Conservation (phyloP, 2,888 invertebrate species). For the Sphecodes monilicornis region DNA sequence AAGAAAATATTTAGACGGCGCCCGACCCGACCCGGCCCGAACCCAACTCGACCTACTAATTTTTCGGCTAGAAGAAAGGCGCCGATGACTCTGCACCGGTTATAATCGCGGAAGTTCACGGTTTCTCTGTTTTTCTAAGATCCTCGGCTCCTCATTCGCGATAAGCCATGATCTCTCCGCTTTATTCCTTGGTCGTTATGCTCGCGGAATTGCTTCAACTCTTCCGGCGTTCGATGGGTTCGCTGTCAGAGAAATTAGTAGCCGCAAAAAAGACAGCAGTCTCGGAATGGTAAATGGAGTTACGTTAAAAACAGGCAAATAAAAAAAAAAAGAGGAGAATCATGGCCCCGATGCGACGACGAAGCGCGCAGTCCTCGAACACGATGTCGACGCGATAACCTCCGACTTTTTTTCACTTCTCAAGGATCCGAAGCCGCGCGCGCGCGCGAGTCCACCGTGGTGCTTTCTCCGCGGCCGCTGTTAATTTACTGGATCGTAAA, state of each 20-base stretch:
- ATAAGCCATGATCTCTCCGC: constrained; percentile 43
- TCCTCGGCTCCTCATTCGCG: constrained; percentile 15
- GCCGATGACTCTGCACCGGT: constrained; percentile 46
- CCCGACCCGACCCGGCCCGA: not conserved
- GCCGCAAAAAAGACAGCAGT: not conserved
- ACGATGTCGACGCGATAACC: constrained; percentile 56
- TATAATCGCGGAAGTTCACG: constrained; percentile 14
- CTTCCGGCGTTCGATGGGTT: not conserved
- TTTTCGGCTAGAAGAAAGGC: constrained; percentile 45
- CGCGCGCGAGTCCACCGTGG: not conserved
- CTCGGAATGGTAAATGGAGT: not conserved
- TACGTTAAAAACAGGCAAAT: not conserved
- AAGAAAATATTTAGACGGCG: constrained; percentile 76
- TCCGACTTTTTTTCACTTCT: constrained; percentile 36
- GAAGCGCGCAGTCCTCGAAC: constrained; percentile 29
- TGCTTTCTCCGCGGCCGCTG: constrained; percentile 39
- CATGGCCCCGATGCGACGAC: not conserved
- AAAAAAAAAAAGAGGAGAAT: not conserved
- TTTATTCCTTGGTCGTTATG: not conserved
- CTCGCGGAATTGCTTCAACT: not conserved
- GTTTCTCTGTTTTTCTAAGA: constrained; percentile 58
- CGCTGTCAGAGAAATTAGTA: not conserved
- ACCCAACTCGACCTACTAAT: constrained; percentile 46
- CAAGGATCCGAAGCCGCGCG: constrained; percentile 45
- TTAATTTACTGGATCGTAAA: constrained; percentile 66